Conservation (phyloP, 2,113 vertebrate species). For the Falco punctatus region DNA sequence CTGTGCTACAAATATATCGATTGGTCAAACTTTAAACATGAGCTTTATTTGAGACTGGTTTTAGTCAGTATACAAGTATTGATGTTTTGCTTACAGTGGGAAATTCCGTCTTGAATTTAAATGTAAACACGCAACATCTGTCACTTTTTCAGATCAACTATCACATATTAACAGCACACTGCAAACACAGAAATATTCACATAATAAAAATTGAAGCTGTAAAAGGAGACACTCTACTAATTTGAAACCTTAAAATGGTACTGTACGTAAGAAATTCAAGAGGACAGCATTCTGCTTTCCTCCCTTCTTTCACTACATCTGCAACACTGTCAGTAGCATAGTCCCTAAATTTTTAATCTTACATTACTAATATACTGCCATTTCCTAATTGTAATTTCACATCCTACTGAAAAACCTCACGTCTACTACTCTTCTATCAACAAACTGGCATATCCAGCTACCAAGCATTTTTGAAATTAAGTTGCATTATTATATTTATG, state of each 20-base stretch:
- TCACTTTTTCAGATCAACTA: background rate
- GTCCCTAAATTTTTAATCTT: background rate
- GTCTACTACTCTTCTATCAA: background rate
- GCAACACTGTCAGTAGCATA: background rate
- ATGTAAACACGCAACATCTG: background rate
- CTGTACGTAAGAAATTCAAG: background rate
- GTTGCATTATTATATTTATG: background rate
- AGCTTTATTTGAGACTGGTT: background rate
- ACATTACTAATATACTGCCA: background rate
- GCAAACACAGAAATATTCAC: background rate
- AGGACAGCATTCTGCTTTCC: background rate
- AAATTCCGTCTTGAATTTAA: background rate
- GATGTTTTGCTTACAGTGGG: background rate
- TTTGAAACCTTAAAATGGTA: background rate
- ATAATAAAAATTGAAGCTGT: background rate
- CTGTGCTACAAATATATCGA: background rate
- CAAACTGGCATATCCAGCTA: background rate
- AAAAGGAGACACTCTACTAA: background rate
- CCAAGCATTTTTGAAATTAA: background rate
- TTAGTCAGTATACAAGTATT: background rate
- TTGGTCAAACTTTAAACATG: background rate
- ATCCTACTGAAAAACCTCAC: background rate
- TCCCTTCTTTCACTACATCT: background rate
- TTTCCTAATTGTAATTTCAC: background rate
- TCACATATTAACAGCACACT: background rate